Conservation (phyloP, 1,140 invertebrate species). For the Drosophila baimaii region DNA sequence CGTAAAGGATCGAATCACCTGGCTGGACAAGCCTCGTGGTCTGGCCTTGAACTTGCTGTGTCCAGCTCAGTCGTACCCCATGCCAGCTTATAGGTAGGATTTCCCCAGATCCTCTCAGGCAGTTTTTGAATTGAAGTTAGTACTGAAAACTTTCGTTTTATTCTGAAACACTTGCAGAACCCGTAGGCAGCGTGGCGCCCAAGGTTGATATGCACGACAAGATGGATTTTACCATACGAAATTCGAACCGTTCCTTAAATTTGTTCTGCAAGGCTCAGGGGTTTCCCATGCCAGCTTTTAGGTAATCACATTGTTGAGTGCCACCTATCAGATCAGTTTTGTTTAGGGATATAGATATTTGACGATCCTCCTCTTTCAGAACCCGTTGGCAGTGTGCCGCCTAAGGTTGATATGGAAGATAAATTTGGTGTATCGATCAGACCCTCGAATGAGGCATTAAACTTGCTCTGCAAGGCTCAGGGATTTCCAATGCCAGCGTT, state of each 20-base stretch:
- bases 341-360: no score
- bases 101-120: slow-evolving; percentile 75
- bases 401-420: slow-evolving; percentile 86
- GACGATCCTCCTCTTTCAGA: slow-evolving; percentile 84
- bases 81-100: slow-evolving; percentile 87
- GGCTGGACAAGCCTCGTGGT: slow-evolving; percentile 85
- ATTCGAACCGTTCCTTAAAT: slow-evolving; percentile 53
- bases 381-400: slow-evolving; percentile 88
- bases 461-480: slow-evolving; percentile 87
- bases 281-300: slow-evolving; percentile 88
- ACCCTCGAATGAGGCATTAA: slow-evolving; percentile 32
- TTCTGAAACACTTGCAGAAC: slow-evolving; percentile 85
- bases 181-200: slow-evolving; percentile 89
- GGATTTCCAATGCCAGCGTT: slow-evolving; percentile 88
- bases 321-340: neutral
- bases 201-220: slow-evolving; percentile 86
- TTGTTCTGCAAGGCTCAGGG: slow-evolving; percentile 87
- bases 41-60: slow-evolving; percentile 84
- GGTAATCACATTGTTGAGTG: slow-evolving; percentile 84
- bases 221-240: slow-evolving; percentile 56
- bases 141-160: neutral
- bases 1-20: slow-evolving; percentile 86
- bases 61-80: slow-evolving; percentile 88
- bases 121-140: slow-evolving; percentile 47
- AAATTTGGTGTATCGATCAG: slow-evolving; percentile 58